phyloP scores from a whole-genome alignment of 92 coral and sea anemone genomes.

The Umimayanthus kanabou region DNA sequence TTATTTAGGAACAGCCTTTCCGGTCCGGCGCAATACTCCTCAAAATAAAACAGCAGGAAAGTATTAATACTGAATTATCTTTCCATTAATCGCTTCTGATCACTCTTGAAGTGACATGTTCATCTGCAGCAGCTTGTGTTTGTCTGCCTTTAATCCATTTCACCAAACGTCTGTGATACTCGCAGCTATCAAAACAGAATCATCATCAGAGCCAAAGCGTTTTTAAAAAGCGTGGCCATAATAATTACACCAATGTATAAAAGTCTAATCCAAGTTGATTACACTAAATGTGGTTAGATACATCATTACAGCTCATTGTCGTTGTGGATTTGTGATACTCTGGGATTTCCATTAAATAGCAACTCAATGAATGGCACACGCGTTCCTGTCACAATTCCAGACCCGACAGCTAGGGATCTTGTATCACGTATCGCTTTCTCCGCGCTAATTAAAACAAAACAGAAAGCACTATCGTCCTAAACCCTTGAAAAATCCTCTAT shows the following conservation, averaged over 20 bases:
- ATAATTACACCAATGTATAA: background rate
- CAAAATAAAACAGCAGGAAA: conserved; percentile 39
- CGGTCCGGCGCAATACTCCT: conserved; percentile 19
- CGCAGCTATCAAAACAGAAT: conserved; percentile 44
- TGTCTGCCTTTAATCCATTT: conserved; percentile 35
- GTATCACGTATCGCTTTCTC: conserved; percentile 32
- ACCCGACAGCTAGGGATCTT: conserved; percentile 20
- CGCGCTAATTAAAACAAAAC: conserved; percentile 39
- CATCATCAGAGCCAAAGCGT: conserved; percentile 8
- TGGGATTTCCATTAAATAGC: conserved; percentile 31
- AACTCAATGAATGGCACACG: conserved; percentile 26
- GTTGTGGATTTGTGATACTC: background rate
- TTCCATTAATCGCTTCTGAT: conserved; percentile 40
- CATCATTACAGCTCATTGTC: background rate
- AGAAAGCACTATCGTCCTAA: conserved; percentile 11
- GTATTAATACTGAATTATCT: conserved; percentile 55
- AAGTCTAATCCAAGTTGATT: background rate
- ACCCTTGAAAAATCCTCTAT: background rate
- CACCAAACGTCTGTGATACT: conserved; percentile 39
- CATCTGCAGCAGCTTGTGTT: conserved; percentile 34
- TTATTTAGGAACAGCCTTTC: conserved; percentile 31
- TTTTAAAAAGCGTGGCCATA: conserved; percentile 14
- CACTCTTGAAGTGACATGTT: conserved; percentile 28
- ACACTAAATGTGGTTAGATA: background rate
- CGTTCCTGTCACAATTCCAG: conserved; percentile 21